These are phyloP conservation scores for Hypotaenidia philippensis DNA, from an alignment of 2,797 vertebrate genomes.

Conservation along the genomic window DNA sequence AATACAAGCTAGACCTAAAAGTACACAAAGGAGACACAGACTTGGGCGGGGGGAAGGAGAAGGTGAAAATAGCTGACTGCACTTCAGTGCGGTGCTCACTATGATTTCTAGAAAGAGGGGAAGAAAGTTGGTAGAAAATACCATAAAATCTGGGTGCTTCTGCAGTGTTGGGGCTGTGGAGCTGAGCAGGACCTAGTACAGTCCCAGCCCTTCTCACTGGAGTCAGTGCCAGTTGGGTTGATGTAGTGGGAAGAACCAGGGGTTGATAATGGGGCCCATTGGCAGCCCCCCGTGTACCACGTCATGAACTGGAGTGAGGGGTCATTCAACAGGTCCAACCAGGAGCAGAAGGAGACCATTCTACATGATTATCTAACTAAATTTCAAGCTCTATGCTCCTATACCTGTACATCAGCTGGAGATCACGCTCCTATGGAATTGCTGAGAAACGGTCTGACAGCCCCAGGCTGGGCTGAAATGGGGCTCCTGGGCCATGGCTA, in stretches of 20 bases:
- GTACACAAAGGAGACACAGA: background rate
- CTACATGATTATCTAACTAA: no score
- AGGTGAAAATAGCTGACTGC: background rate
- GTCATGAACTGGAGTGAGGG: background rate
- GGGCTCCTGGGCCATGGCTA: background rate
- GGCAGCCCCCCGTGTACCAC: background rate
- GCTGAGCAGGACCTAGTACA: background rate
- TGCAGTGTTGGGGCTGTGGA: background rate
- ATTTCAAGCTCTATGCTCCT: no score
- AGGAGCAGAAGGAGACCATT: background rate
- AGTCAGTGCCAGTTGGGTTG: background rate
- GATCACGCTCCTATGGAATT: background rate
- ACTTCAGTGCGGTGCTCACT: background rate
- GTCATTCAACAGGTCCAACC: background rate
- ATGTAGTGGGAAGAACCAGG: background rate
- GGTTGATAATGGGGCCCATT: accelerated
- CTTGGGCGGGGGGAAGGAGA: background rate
- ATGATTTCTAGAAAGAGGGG: background rate
- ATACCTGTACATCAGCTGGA: no score
- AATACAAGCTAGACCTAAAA: conserved; percentile 4
- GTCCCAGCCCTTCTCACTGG: background rate
- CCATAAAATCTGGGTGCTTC: background rate
- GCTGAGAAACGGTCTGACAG: background rate
- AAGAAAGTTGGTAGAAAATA: background rate
- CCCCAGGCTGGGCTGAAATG: background rate